Evolutionary conservation across 1,140 invertebrate species (phyloP), one percentile per base, ranked within the genome.

Genomic region (Lamellibrachia luymesi): DNA sequence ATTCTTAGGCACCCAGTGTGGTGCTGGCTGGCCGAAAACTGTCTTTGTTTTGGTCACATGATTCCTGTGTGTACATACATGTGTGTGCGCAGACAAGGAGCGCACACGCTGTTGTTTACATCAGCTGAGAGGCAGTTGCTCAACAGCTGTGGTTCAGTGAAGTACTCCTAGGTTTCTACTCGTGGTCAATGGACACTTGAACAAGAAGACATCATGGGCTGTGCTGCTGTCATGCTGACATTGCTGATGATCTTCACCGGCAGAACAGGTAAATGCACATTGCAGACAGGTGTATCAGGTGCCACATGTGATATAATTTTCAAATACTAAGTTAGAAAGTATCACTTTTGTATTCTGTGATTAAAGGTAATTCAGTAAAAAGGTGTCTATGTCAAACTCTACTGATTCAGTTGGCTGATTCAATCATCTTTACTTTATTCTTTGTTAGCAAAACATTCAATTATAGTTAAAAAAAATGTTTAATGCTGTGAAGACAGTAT

Each of bases 31-130:
- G 64, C 17, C 13, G 64, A 80, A 22, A 22, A 80, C 64, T 80
- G 64, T 80, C 64, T 80, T 80, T 80, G 64, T 80, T 80, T 80
- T 80, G 64, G 25, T 80, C 64, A 80, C 64, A 80, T 80, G 64
- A 80, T 22, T 80, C 13, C 64, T 22, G 64, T 80, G 64, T 80
- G 13, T 80, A 80, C 64, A 80, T 80, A 80, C 64, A 80, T 80
- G 64, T 80, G 52, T 56, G 64, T 80, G 64, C 64, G 64, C 64
- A 22, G 64, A 4, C 64, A 80, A 22, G 64, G 64, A 80, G 64
- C 17, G 17, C 25, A 80, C 13, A 10, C 13, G 13, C 64, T 8
- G 64, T 80, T 80, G 64, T 80, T 80, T 80, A 80, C 64, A 80
- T 80, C 64, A 80, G 64, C 64, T 80, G 64, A 80, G 64, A 80